phyloP scores from a whole-genome alignment of 2,113 vertebrate species.

The Anoplopoma fimbria region DNA sequence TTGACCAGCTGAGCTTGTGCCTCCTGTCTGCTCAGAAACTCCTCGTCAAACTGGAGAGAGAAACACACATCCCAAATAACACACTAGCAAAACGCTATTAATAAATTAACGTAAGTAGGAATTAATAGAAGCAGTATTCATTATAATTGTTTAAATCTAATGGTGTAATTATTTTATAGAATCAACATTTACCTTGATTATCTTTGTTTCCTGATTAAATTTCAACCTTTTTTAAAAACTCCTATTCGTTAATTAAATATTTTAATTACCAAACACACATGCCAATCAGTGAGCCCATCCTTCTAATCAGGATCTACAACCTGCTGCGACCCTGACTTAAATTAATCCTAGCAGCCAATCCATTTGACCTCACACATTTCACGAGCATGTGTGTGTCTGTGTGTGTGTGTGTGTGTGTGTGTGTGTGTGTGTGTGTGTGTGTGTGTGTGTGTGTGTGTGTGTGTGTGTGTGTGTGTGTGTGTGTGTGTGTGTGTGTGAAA shows the following conservation, averaged over 20 bases:
- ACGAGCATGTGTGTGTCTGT: not conserved
- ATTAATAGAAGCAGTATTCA: not conserved
- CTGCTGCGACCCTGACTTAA: constrained; percentile 25
- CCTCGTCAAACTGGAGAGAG: constrained; percentile 91
- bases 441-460: not conserved
- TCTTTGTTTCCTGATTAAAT: constrained; percentile 40
- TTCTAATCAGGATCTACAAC: constrained; percentile 39
- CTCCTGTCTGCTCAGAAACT: constrained; percentile 93
- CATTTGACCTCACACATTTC: constrained; percentile 10
- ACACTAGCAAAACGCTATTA: not conserved
- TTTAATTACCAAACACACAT: constrained; percentile 6
- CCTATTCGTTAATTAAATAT: constrained; percentile 7
- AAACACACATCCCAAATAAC: constrained; percentile 18
- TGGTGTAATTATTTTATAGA: constrained; percentile 4
- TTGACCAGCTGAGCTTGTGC: constrained; percentile 89
- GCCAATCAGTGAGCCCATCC: constrained; percentile 32
- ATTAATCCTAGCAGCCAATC: constrained; percentile 18
- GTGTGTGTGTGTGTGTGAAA: too few relatives aligned
- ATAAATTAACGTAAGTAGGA: not conserved
- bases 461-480: not conserved
- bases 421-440: not conserved
- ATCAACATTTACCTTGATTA: constrained; percentile 30
- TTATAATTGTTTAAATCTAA: constrained; percentile 9
- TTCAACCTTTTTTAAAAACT: constrained; percentile 27
- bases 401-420: not conserved